Base-by-base conservation (phyloP, 2,113 vertebrate genomes). In the Antechinus flavipes region DNA sequence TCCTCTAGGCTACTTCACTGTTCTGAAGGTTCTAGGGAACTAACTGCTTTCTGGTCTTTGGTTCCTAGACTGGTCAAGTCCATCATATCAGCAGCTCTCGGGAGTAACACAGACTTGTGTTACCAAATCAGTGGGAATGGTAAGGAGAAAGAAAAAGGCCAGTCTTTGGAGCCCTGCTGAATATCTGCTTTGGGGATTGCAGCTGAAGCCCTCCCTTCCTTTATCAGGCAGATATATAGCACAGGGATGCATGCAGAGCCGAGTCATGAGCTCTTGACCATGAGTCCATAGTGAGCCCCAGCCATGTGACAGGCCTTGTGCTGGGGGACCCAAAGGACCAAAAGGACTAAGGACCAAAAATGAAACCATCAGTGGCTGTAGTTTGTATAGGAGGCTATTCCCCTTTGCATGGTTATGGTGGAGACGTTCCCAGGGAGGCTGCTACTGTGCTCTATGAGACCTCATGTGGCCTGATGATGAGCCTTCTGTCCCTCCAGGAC, bases 21-120 rank as follows among this genome's bases (percentile, higher is more conserved):
- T 35, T 92, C 91, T 61, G 42, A n/a, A 16, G 90, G 25, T 50
- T 10, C 14, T 25, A 54, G 61, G 84, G 47, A 90, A 22, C 92
- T 97, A 35, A 89, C 50, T 91, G 2, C 27, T 91, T 0, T 96
- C 47, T 98, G 42, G 25, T 96, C 26, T 98, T 91, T 94, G 97
- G 10, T 95, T 97, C 94, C 92, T 95, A 99, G 99, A 98, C 91
- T 99, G 99, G 99, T 99, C 99, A 0, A 99, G 99, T 54, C 97
- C 99, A 10, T 98, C 97, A 0, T 98, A 97, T 52, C 99, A 99
- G 97, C 97, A 99, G 95, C 99, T 99, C 42, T 99, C 99, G 0
- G 99, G 99, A 61, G 98, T 99, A 89, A 99, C 99, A 0, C 99
- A 99, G 98, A 99, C 98, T 53, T 99, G 99, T 95, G 97, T 97